A percentile compares a stretch with the other conserved stretches of the same genome.
Evolutionary conservation across 2,797 vertebrate species (phyloP).

Genomic region (Sphenopsis melanotis): DNA sequence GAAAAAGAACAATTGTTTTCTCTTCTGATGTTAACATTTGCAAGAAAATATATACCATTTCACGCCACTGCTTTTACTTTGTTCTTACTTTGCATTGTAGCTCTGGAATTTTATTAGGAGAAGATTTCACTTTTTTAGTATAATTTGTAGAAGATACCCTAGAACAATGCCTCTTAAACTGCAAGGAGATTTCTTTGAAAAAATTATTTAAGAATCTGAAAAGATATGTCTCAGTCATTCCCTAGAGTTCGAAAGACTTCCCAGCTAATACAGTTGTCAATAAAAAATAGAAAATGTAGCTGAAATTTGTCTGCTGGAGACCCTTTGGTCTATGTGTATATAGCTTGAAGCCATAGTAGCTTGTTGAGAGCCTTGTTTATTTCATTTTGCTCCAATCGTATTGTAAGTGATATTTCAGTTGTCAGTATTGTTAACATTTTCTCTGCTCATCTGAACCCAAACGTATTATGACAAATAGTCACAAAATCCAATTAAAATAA

Average conservation of each 20-base stretch:
- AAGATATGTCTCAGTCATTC: not conserved
- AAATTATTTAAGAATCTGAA: not conserved
- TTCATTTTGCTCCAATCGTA: not conserved
- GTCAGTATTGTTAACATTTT: not conserved
- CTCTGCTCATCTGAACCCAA: not conserved
- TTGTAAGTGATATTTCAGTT: not conserved
- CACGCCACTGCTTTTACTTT: not conserved
- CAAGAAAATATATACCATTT: not conserved
- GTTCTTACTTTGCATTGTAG: not conserved
- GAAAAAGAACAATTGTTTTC: not conserved
- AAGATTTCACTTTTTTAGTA: not conserved
- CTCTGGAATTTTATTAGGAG: not conserved
- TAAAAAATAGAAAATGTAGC: not conserved
- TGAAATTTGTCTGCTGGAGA: not conserved
- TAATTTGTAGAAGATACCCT: not conserved
- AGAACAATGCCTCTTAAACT: not conserved
- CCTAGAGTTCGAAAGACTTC: not conserved
- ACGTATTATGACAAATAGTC: not conserved
- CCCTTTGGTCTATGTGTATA: not conserved
- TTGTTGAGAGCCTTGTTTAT: not conserved
- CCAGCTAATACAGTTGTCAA: not conserved
- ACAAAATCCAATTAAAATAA: not conserved
- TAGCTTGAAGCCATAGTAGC: not conserved
- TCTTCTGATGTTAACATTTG: not conserved
- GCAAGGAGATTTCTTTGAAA: not conserved